Evolutionary conservation across 2,888 invertebrate genomes (phyloP).

Genomic region (Drosophila borealis): DNA sequence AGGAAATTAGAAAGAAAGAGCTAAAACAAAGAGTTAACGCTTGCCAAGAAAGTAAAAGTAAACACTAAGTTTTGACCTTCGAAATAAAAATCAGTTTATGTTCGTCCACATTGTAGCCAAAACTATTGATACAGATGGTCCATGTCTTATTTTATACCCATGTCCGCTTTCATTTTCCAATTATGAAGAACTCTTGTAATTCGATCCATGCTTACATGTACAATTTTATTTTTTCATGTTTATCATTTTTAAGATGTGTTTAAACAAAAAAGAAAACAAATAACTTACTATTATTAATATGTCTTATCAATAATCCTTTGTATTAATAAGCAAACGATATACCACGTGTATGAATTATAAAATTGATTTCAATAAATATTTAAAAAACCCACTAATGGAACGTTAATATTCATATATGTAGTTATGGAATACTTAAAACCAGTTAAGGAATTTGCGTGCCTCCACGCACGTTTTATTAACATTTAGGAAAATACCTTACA

Average conservation of each 20-base stretch:
- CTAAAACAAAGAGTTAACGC: constrained; percentile 46
- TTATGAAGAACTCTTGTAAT: constrained; percentile 37
- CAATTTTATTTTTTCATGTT: constrained; percentile 45
- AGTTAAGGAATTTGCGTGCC: constrained; percentile 8
- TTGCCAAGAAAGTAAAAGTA: constrained; percentile 70
- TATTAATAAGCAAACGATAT: constrained; percentile 76
- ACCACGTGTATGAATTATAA: constrained; percentile 70
- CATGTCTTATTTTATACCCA: constrained; percentile 22
- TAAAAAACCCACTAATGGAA: constrained; percentile 56
- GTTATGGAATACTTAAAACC: neutral
- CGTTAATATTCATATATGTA: neutral
- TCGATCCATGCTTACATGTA: constrained; percentile 29
- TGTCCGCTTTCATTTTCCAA: constrained; percentile 25
- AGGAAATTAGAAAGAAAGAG: constrained; percentile 31
- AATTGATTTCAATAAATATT: constrained; percentile 78
- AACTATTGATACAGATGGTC: constrained; percentile 9
- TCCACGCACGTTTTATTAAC: constrained; percentile 46
- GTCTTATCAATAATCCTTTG: constrained; percentile 79
- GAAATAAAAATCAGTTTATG: constrained; percentile 62
- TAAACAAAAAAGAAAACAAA: constrained; percentile 56
- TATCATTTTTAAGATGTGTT: constrained; percentile 73
- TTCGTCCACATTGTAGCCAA: constrained; percentile 56
- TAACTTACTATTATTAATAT: constrained; percentile 77
- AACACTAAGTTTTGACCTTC: constrained; percentile 65
- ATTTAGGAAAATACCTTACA: constrained; percentile 64